Base-by-base conservation (phyloP, 2,797 vertebrate genomes). In the Tokudaia muenninki region DNA sequence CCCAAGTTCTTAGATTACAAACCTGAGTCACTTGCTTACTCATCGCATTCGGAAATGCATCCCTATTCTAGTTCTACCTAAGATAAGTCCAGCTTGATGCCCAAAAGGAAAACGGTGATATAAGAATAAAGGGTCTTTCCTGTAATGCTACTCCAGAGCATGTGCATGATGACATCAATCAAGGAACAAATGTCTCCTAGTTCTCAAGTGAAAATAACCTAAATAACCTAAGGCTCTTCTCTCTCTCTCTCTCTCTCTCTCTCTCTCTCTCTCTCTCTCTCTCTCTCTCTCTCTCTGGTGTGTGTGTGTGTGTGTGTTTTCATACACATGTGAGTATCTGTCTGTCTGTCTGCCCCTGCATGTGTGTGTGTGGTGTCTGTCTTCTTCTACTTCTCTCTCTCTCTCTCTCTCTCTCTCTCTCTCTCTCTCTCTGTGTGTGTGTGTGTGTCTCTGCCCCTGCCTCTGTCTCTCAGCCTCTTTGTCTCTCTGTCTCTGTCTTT, bases 121-220 rank as follows among this genome's bases (percentile, higher is more conserved):
- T n/a, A 8, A 6, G 67, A 70, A 14, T 1, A 11, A 29, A 50
- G 3, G 0, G 14, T 87, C 13, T 67, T 22, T 3, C 1, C 19
- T 24, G 0, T 59, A 17, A 63, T 26, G 12, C 5, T 3, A 6
- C 11, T n/a, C 3, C 5, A 3, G 0, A 26, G 11, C 41, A 7
- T 24, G 17, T 34, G 16, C 37, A 21, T 11, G 0, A 4, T 44
- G 16, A 50, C 14, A 4, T 87, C 26, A 67, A 55, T 65, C 17
- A 19, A 31, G 29, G 8, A 44, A 12, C 10, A 34, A 59, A 21
- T 7, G 0, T 41, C 8, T 21, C 52, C 37, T 77, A 3, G 67
- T 77, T 89, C 7, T 70, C 9, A 70, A 93, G 19, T 55, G 34
- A n/a, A 57, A 82, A 80, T 31, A 17, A 10, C 31, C 17, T 31